Base-by-base conservation (phyloP, 2,113 vertebrate genomes). In the Eubucco bourcierii region DNA sequence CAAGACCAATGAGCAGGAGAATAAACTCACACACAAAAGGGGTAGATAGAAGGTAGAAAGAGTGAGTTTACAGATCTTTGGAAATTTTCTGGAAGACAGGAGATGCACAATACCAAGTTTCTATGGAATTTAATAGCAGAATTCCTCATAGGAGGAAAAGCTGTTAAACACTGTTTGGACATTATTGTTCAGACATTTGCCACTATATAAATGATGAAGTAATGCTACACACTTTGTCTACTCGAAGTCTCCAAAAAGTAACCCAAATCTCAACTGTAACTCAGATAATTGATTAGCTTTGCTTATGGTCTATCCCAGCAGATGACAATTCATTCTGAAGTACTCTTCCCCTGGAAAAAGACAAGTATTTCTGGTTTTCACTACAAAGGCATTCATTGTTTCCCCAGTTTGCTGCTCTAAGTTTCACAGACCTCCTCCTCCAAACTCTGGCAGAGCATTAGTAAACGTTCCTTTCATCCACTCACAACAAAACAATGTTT, bases 301-400 rank as follows among this genome's bases (percentile, higher is more conserved):
- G 17, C 31, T 88, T 56, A 19, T 59, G 21, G 52, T 70, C 59
- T 74, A 7, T 33, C 47, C 13, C 28, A 87, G 73, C 8, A 80
- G 25, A 66, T 29, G n/a, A 56, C 19, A 81, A 50, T 59, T 55
- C 28, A 75, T 94, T 92, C 80, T 29, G 60, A 80, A 86, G 50
- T 19, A 63, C 13, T 59, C 21, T 78, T 90, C 46, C 55, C 46
- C 33, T 76, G 55, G n/a, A 66, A 82, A 82, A 87, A 1, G 0
- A 76, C 21, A 80, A 0, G 1, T 24, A 87, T 79, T 84, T 82
- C 76, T 80, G 67, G 60, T 90, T 90, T 88, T 80, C 29, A 60
- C 50, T 83, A 95, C 80, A 94, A 94, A 95, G 92, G 46, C 84
- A 74, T 55, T 31, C 60, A 87, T 83, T 97, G 92, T 97, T 95